Conservation (phyloP, 2,113 vertebrate species). For the Phylloscopus trochiloides region DNA sequence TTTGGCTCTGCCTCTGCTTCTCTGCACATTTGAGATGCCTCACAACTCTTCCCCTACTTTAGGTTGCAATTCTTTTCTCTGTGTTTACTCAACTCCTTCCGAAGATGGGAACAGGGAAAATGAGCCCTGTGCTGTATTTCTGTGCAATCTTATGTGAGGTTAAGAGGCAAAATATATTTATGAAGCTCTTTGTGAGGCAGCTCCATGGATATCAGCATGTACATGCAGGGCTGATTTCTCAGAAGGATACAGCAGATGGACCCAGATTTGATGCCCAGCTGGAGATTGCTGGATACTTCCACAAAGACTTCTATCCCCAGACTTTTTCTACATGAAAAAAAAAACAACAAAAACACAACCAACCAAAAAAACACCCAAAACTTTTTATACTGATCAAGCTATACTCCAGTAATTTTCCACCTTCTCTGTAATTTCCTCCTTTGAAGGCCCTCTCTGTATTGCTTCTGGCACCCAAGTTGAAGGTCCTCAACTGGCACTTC, state of each 20-base stretch:
- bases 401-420: background rate
- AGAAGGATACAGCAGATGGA: background rate
- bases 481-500: background rate
- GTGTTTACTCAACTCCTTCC: background rate
- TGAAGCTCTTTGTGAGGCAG: fast-evolving
- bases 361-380: background rate
- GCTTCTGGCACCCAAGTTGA: background rate
- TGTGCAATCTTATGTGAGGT: background rate
- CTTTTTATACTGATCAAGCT: background rate
- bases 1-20: background rate
- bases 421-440: background rate
- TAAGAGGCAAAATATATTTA: background rate
- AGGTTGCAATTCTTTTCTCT: background rate
- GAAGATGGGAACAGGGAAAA: background rate
- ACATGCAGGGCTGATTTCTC: background rate
- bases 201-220: background rate
- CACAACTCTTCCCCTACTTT: background rate
- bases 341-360: fast-evolving
- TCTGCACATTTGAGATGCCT: background rate
- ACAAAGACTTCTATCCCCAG: background rate
- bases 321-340: background rate
- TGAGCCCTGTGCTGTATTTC: background rate
- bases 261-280: background rate
- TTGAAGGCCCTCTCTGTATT: background rate
- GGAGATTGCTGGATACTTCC: background rate